Evolutionary conservation across 92 coral and sea anemone species (phyloP).

Genomic region (Actinernus sp.): DNA sequence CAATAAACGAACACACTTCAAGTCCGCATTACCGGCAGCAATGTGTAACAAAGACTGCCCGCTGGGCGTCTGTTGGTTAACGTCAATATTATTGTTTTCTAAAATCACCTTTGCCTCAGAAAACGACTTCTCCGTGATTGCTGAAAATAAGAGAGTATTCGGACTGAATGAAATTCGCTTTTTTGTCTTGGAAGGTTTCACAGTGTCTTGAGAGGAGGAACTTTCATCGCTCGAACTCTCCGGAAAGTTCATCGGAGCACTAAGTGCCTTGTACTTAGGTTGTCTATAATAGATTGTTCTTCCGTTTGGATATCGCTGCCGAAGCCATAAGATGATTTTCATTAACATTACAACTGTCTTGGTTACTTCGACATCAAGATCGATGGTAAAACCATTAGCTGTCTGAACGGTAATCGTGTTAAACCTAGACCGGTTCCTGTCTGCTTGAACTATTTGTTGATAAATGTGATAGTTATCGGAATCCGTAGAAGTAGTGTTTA

Average conservation of each 20-base stretch:
- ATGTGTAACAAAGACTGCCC: constrained; percentile 86
- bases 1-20: constrained; percentile 65
- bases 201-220: constrained; percentile 28
- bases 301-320: constrained; percentile 52
- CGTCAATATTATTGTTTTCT: constrained; percentile 62
- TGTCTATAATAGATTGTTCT: background rate
- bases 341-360: constrained; percentile 85
- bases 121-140: constrained; percentile 79
- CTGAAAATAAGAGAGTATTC: constrained; percentile 66
- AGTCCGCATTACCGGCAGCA: constrained; percentile 89
- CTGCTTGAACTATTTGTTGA: constrained; percentile 45
- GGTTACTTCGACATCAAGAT: constrained; percentile 73
- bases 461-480: constrained; percentile 70
- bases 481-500: constrained; percentile 79
- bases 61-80: constrained; percentile 79
- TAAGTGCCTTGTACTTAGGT: background rate
- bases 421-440: background rate
- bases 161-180: constrained; percentile 85
- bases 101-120: constrained; percentile 68
- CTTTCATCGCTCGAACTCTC: constrained; percentile 51
- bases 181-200: constrained; percentile 33
- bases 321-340: constrained; percentile 75
- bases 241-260: background rate
- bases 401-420: constrained; percentile 26
- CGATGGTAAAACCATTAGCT: constrained; percentile 56